These are phyloP conservation scores for Falco novaeseelandiae DNA, from an alignment of 2,797 vertebrate genomes.

Conservation along the genomic window DNA sequence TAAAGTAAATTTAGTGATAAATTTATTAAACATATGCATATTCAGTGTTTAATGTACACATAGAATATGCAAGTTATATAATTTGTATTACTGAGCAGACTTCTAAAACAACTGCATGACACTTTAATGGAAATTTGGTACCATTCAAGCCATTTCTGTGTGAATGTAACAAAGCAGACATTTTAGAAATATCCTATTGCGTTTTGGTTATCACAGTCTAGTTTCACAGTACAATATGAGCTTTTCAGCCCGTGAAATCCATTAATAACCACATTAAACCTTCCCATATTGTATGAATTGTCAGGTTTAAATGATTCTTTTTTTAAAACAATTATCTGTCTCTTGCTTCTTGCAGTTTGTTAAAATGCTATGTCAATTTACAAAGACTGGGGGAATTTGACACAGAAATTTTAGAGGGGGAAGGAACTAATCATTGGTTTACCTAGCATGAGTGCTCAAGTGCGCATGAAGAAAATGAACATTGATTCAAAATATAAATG, in stretches of 20 bases:
- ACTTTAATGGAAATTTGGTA: neutral
- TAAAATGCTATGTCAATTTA: constrained; percentile 50
- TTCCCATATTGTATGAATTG: constrained; percentile 27
- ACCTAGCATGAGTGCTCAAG: constrained; percentile 42
- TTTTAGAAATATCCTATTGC: constrained; percentile 42
- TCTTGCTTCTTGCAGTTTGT: constrained; percentile 42
- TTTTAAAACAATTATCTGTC: constrained; percentile 39
- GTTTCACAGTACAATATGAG: constrained; percentile 28
- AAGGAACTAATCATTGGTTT: constrained; percentile 54
- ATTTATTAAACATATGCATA: neutral
- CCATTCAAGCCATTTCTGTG: neutral
- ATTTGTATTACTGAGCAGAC: neutral
- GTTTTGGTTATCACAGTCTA: constrained; percentile 32
- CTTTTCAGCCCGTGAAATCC: constrained; percentile 40
- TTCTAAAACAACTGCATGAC: neutral
- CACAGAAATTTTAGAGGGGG: constrained; percentile 6
- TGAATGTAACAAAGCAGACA: constrained; percentile 3
- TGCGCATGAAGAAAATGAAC: constrained; percentile 45
- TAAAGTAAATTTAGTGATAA: neutral
- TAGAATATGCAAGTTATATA: neutral
- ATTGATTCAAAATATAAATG: constrained; percentile 54
- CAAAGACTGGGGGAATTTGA: constrained; percentile 30
- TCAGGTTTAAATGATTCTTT: constrained; percentile 52
- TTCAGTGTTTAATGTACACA: neutral
- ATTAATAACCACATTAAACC: constrained; percentile 45